Evolutionary conservation across 2,888 invertebrate species (phyloP).

Genomic region (Cinara cedri): DNA sequence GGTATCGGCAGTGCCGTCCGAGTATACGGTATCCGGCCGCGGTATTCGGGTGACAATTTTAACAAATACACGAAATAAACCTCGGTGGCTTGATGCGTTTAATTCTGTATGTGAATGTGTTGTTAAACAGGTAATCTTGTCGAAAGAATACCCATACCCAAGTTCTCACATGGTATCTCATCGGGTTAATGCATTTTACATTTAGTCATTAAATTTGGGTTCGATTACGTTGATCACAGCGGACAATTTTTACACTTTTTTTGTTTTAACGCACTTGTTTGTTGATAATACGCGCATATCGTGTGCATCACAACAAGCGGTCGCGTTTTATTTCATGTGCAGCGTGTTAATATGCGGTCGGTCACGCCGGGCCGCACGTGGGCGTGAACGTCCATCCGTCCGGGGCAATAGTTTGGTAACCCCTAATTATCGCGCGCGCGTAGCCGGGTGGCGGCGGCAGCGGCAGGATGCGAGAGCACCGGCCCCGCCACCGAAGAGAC

Average conservation of each 20-base stretch:
- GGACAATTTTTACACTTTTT: neutral
- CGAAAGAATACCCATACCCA: too few relatives aligned
- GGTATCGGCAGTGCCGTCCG: too few relatives aligned
- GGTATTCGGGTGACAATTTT: neutral
- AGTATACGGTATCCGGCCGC: neutral
- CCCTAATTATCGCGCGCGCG: constrained; percentile 36
- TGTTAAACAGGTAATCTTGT: neutral
- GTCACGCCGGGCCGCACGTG: constrained; percentile 29
- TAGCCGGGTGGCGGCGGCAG: neutral
- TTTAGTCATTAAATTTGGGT: too few relatives aligned
- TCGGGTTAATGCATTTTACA: too few relatives aligned
- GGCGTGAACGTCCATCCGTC: neutral
- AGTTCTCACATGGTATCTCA: too few relatives aligned
- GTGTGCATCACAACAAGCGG: neutral
- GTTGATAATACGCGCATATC: neutral
- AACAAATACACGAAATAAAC: neutral
- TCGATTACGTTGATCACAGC: neutral
- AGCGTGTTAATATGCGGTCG: neutral
- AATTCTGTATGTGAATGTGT: neutral
- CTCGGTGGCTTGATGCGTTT: neutral
- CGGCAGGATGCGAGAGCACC: constrained; percentile 45
- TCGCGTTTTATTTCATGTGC: neutral
- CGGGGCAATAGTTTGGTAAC: constrained; percentile 23
- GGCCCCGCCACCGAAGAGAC: constrained; percentile 43
- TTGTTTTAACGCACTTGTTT: neutral